Conservation (phyloP, 2,888 invertebrate genomes). For the Luperina testacea region DNA sequence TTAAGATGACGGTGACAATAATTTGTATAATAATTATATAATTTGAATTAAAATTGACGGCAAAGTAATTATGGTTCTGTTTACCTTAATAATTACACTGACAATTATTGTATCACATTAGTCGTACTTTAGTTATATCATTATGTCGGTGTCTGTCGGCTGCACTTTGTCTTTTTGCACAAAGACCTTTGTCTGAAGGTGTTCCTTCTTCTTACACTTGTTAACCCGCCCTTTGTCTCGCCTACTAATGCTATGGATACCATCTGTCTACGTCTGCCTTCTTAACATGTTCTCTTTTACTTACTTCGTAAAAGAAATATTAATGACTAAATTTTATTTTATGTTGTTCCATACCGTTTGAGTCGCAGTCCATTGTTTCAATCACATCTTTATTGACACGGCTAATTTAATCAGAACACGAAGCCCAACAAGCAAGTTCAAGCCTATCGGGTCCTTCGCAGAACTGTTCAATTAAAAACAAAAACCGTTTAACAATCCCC, state of each 20-base stretch:
- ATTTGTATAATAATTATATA: too few relatives aligned
- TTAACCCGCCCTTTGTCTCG: constrained; percentile 66
- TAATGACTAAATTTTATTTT: constrained; percentile 1
- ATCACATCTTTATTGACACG: constrained; percentile 18
- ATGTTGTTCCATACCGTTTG: background rate
- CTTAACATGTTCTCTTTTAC: constrained; percentile 26
- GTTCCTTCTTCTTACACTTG: constrained; percentile 62
- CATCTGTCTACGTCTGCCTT: constrained; percentile 51
- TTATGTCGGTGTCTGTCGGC: constrained; percentile 20
- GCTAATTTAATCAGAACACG: constrained; percentile 35
- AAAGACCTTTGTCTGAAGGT: constrained; percentile 73
- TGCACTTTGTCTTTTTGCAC: constrained; percentile 64
- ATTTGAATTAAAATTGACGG: constrained; percentile 2
- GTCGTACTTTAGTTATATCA: background rate
- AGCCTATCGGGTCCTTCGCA: constrained; percentile 58
- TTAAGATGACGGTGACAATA: too few relatives aligned
- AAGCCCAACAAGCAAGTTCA: constrained; percentile 57
- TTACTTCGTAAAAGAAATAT: constrained; percentile 19
- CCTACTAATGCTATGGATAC: constrained; percentile 35
- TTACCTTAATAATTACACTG: constrained; percentile 24
- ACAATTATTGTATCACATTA: constrained; percentile 1
- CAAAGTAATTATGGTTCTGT: background rate
- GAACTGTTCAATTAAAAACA: constrained; percentile 79
- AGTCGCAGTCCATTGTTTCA: background rate
- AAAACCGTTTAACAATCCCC: constrained; percentile 81